These are phyloP conservation scores for Porphyrio hochstetteri DNA, from an alignment of 2,113 vertebrate genomes.

Conservation along the genomic window DNA sequence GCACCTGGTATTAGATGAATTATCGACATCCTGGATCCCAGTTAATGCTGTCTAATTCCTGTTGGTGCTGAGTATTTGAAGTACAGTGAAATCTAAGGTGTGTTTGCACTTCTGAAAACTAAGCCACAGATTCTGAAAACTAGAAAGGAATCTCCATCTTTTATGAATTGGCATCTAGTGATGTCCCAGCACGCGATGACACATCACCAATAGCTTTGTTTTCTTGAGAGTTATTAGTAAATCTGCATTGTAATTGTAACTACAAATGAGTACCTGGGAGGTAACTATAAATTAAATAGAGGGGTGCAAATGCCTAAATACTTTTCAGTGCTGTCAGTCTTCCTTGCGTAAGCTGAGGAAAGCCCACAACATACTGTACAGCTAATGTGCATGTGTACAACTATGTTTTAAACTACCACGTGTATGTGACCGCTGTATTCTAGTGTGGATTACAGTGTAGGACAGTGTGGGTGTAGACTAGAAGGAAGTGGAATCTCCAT, in stretches of 20 bases:
- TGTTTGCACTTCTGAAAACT: neutral
- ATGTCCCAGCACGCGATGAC: neutral
- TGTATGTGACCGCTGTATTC: neutral
- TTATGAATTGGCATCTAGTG: neutral
- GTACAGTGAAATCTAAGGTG: neutral
- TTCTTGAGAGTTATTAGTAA: neutral
- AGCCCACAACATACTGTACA: neutral
- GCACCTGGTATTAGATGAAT: neutral
- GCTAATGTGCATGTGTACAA: neutral
- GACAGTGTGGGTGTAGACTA: neutral
- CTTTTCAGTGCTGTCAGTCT: constrained; percentile 4
- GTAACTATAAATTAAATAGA: neutral
- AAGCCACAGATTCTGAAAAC: neutral
- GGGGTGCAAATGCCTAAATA: neutral
- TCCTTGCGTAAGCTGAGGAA: neutral
- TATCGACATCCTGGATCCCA: neutral
- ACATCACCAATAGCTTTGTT: neutral
- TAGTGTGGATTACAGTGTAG: neutral
- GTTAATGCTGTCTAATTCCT: neutral
- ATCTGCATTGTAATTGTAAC: neutral
- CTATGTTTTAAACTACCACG: neutral
- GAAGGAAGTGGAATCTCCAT: constrained; percentile 6
- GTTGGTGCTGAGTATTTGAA: neutral
- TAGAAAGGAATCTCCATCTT: neutral
- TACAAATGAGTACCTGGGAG: neutral